These are phyloP conservation scores for Pristionchus maxplancki DNA, from an alignment of 2,888 invertebrate species.

Conservation along the genomic window DNA sequence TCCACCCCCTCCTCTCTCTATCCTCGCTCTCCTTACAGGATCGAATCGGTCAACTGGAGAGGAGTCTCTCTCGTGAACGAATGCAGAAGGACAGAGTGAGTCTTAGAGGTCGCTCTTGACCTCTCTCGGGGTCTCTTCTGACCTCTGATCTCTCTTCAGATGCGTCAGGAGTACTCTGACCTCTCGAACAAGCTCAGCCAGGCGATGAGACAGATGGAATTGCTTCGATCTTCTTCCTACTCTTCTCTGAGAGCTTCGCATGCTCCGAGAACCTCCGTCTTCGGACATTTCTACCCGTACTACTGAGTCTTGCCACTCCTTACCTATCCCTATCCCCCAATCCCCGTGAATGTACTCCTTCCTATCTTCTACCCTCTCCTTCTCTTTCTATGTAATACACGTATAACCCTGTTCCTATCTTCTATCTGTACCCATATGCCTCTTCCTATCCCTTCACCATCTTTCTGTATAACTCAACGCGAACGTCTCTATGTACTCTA, in stretches of 20 bases:
- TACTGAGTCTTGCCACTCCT: constrained; percentile 63
- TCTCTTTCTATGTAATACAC: constrained; percentile 48
- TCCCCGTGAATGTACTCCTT: constrained; percentile 47
- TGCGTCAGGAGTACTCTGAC: constrained; percentile 73
- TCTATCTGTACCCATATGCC: constrained; percentile 33
- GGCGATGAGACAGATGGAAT: constrained; percentile 76
- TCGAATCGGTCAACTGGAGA: constrained; percentile 75
- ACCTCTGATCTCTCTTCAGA: constrained; percentile 61
- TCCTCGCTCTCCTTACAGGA: constrained; percentile 64
- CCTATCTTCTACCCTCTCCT: constrained; percentile 10
- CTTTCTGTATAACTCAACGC: constrained; percentile 37
- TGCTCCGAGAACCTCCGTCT: constrained; percentile 74
- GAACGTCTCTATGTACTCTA: constrained; percentile 47
- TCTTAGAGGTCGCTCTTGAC: not conserved
- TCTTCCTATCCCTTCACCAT: constrained; percentile 19
- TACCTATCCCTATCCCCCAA: not conserved
- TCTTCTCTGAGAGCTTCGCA: constrained; percentile 68
- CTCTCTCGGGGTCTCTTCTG: not conserved
- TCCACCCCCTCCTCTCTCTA: constrained; percentile 34
- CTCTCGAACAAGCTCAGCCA: constrained; percentile 75
- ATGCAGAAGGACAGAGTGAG: constrained; percentile 75
- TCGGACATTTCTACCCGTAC: constrained; percentile 76
- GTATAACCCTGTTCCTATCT: constrained; percentile 37
- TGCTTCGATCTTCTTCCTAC: constrained; percentile 75
- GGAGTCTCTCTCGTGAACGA: constrained; percentile 75